Conservation (phyloP, 2,888 invertebrate genomes). For the Philonicus albiceps region DNA sequence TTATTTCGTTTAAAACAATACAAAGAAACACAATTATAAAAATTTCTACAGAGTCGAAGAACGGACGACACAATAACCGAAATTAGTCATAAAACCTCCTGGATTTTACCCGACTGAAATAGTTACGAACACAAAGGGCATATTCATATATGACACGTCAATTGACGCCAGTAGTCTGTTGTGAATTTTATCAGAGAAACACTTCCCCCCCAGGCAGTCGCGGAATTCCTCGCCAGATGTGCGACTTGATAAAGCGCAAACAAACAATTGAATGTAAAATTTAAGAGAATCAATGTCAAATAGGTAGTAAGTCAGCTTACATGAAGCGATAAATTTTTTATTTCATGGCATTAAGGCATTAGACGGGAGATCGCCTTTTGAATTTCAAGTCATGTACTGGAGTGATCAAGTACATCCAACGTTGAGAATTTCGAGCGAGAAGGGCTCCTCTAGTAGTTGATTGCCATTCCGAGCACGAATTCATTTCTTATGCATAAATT, state of each 20-base stretch:
- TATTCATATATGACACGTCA: background rate
- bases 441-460: background rate
- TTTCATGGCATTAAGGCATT: conserved; percentile 5
- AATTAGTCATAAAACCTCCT: background rate
- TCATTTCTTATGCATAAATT: conserved; percentile 49
- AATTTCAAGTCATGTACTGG: conserved; percentile 32
- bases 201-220: background rate
- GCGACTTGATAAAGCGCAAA: background rate
- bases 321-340: conserved; percentile 37
- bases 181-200: background rate
- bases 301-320: conserved; percentile 7
- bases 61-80: no score
- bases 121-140: background rate
- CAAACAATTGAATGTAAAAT: conserved; percentile 19
- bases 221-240: background rate
- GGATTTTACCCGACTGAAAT: background rate
- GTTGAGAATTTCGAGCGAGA: background rate
- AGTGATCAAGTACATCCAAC: conserved; percentile 31
- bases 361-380: conserved; percentile 7
- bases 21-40: no score
- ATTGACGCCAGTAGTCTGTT: background rate
- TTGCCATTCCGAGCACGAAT: conserved; percentile 46
- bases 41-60: no score
- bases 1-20: no score
- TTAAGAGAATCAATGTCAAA: conserved; percentile 30